Percentiles rank a stretch among this genome's conserved stretches.
Conservation (phyloP, 2,888 invertebrate genomes). For the Sphecodes monilicornis region DNA sequence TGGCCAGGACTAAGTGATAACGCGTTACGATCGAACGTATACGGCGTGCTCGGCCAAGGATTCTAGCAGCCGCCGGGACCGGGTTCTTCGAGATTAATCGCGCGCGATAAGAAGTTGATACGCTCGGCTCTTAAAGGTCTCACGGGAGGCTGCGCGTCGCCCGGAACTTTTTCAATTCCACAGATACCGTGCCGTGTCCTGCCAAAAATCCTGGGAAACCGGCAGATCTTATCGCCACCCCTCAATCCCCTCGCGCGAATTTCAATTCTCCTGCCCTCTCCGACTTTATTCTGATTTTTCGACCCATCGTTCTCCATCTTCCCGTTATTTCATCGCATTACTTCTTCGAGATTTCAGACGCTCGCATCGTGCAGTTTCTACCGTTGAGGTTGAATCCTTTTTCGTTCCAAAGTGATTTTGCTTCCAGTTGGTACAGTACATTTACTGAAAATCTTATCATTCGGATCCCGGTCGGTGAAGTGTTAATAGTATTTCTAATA, state of each 20-base stretch:
- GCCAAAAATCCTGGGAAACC: conserved; percentile 39
- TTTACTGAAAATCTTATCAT: too few relatives aligned
- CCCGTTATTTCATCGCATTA: neutral
- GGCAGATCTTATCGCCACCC: conserved; percentile 33
- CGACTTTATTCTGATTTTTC: neutral
- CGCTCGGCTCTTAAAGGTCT: conserved; percentile 53
- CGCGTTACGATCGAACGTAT: conserved; percentile 39
- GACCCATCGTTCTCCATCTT: neutral
- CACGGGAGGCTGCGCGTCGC: conserved; percentile 36
- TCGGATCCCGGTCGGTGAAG: too few relatives aligned
- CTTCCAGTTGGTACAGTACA: too few relatives aligned
- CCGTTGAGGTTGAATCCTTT: too few relatives aligned
- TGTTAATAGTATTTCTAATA: too few relatives aligned
- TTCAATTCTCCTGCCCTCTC: conserved; percentile 33
- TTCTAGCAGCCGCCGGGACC: conserved; percentile 9
- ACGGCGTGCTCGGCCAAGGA: conserved; percentile 10
- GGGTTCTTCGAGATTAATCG: conserved; percentile 64
- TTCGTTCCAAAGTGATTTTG: too few relatives aligned
- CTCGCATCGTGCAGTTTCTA: too few relatives aligned
- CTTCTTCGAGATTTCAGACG: too few relatives aligned
- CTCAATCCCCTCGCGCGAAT: neutral
- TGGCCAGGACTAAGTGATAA: conserved; percentile 50
- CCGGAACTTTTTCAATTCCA: conserved; percentile 66
- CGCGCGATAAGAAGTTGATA: conserved; percentile 63
- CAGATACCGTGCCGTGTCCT: conserved; percentile 36